Evolutionary conservation across 1,140 invertebrate species (phyloP), one percentile per base, ranked within the genome.

Genomic region (Tetragonula clypearis): DNA sequence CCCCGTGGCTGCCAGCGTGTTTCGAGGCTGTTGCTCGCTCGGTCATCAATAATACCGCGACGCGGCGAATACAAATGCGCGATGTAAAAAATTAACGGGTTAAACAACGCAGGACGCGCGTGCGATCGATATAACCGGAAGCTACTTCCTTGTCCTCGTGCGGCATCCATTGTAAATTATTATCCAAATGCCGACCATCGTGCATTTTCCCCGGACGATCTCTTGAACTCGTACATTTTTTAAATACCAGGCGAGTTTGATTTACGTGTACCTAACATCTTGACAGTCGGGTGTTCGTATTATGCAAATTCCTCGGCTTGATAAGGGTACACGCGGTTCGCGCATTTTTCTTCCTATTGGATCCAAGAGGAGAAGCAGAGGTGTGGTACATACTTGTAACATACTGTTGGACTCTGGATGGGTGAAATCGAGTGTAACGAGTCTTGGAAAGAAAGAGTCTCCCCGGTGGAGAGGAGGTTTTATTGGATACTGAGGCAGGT

Each of bases 31-130:
- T 71, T 77, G 53, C 73, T 58, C 30, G 74, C 11, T 65, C 49
- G 41, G 15, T 68, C 82, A 84, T 84, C 77, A 84, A 84, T 84
- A 84, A 84, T 84, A 79, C 21, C n/a, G 21, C 26, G 66, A 73
- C 75, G 79, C 72, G 15, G 30, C 68, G 76, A 84, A 84, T 84
- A 84, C 82, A 72, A 84, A 84, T 62, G 77, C 26, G 76, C 79
- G 21, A 49, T 41, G 76, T 55, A 62, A 58, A 71, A 79, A 73
- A 72, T 79, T 56, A 79, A 84, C 55, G 26, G 11, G 19, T 30
- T 12, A 55, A 19, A 56, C 19, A 17, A 74, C 58, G 55, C 21
- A 19, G 6, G 71, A n/a, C 6, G 71, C 21, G 19, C 23, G n/a
- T 8, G n/a, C 30, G 49, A 73, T 30, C 56, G 21, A 62, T 60